Evolutionary conservation across 2,888 invertebrate genomes (phyloP), one percentile per base, ranked within the genome.

Genomic region (Platycnemis pennipes): DNA sequence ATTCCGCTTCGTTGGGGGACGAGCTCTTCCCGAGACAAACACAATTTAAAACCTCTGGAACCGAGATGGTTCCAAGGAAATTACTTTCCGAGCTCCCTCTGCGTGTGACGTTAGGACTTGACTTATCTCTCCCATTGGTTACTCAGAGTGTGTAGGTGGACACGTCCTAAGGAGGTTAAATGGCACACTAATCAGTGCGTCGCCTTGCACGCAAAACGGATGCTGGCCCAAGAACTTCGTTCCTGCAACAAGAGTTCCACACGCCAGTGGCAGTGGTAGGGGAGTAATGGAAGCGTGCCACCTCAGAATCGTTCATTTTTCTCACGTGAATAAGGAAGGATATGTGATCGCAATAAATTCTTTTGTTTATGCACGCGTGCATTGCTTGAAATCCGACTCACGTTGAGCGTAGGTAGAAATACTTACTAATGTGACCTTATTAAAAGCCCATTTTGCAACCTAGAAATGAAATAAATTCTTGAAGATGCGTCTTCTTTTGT

Each of bases 51-150:
- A n/a, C 63, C 63, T 63, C 63, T 63, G 26, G n/a, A 63, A 22
- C 63, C 26, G n/a, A n/a, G n/a, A 26, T 22, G 63, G 22, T 63
- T n/a, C 63, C 63, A 63, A 63, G 63, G 63, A 63, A 63, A 63
- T 63, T 63, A 63, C 63, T 63, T 63, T 63, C 63, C 63, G 63
- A 63, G 63, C 63, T 63, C n/a, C 63, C 63, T 63, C 63, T 63
- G 26, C 63, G 63, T 63, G 63, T 63, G 63, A 63, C 63, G 63
- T 26, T 63, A 26, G 63, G 63, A 26, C 26, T 26, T 63, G 63
- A 63, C 63, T 63, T 63, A 63, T 63, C 63, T 63, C 63, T 63
- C 22, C 22, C n/a, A 26, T 22, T 22, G 63, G 22, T 26, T n/a
- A 26, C 63, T 63, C n/a, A 26, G 63, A 8, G 63, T 63, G 26